These are phyloP conservation scores for Brachionus calyciflorus DNA, from an alignment of 1,140 invertebrate genomes.

Conservation along the genomic window DNA sequence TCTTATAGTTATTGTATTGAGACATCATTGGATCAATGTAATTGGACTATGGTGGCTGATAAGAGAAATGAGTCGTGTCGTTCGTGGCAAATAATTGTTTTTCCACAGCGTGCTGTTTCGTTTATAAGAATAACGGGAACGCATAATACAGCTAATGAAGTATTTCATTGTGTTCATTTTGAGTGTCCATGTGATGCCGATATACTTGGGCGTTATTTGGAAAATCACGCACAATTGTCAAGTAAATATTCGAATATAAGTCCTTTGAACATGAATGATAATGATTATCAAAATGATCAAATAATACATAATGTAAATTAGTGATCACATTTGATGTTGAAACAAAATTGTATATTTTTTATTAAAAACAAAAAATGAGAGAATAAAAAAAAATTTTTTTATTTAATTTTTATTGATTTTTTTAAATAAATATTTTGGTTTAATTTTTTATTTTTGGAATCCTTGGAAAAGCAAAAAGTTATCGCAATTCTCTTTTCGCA, in stretches of 20 bases:
- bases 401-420: neutral
- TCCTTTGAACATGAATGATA: neutral
- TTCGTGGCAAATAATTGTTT: conserved; percentile 81
- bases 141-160: conserved; percentile 90
- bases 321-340: too few relatives aligned
- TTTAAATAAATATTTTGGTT: neutral
- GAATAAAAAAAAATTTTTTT: neutral
- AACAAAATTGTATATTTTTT: conserved; percentile 11
- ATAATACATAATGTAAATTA: conserved; percentile 26
- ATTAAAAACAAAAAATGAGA: neutral
- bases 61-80: conserved; percentile 72
- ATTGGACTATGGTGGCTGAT: conserved; percentile 78
- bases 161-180: conserved; percentile 95
- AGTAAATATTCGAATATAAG: conserved; percentile 26
- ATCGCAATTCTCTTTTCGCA: too few relatives aligned
- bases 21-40: conserved; percentile 83
- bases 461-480: too few relatives aligned
- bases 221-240: conserved; percentile 9
- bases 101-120: conserved; percentile 77
- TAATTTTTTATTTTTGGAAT: neutral
- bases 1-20: conserved; percentile 93
- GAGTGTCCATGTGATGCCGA: conserved; percentile 71
- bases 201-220: conserved; percentile 11
- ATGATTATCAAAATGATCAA: neutral
- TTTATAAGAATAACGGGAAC: conserved; percentile 92